A percentile compares a stretch with the other conserved stretches of the same genome.
Evolutionary conservation across 2,797 vertebrate species (phyloP).

Genomic region (Antrozous pallidus): DNA sequence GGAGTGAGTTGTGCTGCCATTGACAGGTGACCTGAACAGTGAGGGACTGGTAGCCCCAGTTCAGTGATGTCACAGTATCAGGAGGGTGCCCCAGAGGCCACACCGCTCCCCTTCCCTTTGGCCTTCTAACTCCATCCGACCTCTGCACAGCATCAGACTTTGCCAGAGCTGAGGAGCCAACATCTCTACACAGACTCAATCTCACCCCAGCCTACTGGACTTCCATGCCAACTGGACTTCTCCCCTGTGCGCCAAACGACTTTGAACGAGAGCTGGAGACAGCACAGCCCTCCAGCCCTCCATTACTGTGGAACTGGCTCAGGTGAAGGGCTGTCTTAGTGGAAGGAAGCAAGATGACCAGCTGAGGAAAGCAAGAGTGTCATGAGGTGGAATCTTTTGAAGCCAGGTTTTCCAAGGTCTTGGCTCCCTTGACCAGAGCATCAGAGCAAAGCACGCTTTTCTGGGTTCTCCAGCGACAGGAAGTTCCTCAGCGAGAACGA

Average conservation of each 20-base stretch:
- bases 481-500: background rate
- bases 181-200: background rate
- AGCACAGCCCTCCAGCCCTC: background rate
- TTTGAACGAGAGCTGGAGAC: background rate
- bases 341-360: background rate
- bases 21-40: slow-evolving; percentile 45
- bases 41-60: background rate
- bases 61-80: slow-evolving; percentile 12
- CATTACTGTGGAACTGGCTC: background rate
- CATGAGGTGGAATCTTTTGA: background rate
- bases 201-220: background rate
- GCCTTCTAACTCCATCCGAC: background rate
- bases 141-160: background rate
- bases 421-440: background rate
- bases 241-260: background rate
- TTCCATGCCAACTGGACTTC: background rate
- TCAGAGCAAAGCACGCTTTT: background rate
- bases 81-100: background rate
- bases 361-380: background rate
- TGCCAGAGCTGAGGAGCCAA: slow-evolving; percentile 30
- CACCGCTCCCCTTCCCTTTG: background rate
- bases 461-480: background rate
- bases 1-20: slow-evolving; percentile 40
- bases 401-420: background rate
- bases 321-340: background rate